Evolutionary conservation across 2,888 invertebrate genomes (phyloP).

Genomic region (Fragum sueziense): DNA sequence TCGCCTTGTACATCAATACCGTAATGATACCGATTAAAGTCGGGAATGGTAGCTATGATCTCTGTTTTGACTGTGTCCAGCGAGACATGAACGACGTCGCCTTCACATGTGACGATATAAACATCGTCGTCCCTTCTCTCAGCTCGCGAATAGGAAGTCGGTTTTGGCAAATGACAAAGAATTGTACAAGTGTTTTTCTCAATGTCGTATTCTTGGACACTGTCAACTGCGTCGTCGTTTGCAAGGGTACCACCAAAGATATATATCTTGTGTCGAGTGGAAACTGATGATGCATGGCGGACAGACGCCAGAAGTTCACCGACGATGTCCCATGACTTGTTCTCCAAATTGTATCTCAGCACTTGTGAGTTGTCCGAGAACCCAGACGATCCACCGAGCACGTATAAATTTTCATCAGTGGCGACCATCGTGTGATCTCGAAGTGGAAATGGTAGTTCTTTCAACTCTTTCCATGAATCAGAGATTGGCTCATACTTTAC

Average conservation of each 20-base stretch:
- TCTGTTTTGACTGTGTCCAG: neutral
- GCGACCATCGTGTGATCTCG: constrained; percentile 37
- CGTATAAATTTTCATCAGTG: constrained; percentile 32
- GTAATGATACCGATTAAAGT: constrained; percentile 20
- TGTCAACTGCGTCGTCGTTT: constrained; percentile 13
- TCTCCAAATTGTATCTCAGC: constrained; percentile 26
- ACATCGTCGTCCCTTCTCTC: constrained; percentile 16
- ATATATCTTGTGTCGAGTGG: constrained; percentile 36
- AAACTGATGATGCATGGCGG: constrained; percentile 41
- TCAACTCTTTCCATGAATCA: neutral
- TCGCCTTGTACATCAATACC: constrained; percentile 24
- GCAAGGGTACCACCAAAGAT: constrained; percentile 42
- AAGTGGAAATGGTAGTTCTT: constrained; percentile 12
- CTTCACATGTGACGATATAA: constrained; percentile 40
- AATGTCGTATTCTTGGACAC: constrained; percentile 46
- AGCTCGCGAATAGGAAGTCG: constrained; percentile 39
- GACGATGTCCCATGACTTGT: constrained; percentile 32
- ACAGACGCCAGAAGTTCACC: constrained; percentile 48
- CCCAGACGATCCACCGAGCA: constrained; percentile 26
- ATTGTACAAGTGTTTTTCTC: constrained; percentile 27
- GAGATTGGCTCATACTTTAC: constrained; percentile 2
- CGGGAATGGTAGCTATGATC: constrained; percentile 20
- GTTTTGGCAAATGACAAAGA: constrained; percentile 32
- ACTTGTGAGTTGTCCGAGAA: constrained; percentile 29
- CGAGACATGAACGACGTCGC: constrained; percentile 32